phyloP scores from a whole-genome alignment of 2,888 invertebrate species.

The Eupithecia subumbrata region DNA sequence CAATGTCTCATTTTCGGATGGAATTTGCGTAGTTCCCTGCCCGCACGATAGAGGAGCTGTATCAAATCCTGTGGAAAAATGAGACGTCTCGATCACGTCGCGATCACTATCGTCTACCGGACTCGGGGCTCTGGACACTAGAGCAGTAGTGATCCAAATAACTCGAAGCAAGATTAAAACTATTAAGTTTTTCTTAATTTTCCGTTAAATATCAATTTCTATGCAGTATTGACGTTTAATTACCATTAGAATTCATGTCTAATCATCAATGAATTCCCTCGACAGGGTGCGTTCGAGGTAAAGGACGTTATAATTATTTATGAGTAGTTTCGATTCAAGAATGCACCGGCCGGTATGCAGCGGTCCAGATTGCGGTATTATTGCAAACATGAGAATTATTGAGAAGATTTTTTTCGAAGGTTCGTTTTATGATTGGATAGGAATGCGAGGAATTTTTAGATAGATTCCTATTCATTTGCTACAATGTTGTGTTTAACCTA shows the following conservation, averaged over 20 bases:
- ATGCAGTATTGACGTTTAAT: conserved; percentile 31
- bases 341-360: conserved; percentile 53
- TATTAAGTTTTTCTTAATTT: neutral
- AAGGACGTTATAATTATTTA: conserved; percentile 55
- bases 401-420: conserved; percentile 48
- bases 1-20: no score
- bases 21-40: no score
- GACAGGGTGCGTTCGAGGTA: conserved; percentile 48
- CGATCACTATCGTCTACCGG: no score
- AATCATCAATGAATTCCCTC: conserved; percentile 46
- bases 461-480: conserved; percentile 47
- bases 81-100: no score
- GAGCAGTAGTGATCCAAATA: neutral
- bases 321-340: conserved; percentile 58
- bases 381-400: conserved; percentile 24
- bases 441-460: conserved; percentile 53
- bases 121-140: no score
- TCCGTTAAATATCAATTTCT: conserved; percentile 1
- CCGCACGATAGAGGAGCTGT: no score
- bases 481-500: conserved; percentile 36
- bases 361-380: conserved; percentile 52
- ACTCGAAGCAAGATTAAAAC: neutral
- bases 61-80: no score
- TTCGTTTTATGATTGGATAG: conserved; percentile 43
- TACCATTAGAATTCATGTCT: conserved; percentile 45